Evolutionary conservation across 2,797 vertebrate genomes (phyloP), one percentile per base, ranked within the genome.

Genomic region (Enteromius paludinosus): DNA sequence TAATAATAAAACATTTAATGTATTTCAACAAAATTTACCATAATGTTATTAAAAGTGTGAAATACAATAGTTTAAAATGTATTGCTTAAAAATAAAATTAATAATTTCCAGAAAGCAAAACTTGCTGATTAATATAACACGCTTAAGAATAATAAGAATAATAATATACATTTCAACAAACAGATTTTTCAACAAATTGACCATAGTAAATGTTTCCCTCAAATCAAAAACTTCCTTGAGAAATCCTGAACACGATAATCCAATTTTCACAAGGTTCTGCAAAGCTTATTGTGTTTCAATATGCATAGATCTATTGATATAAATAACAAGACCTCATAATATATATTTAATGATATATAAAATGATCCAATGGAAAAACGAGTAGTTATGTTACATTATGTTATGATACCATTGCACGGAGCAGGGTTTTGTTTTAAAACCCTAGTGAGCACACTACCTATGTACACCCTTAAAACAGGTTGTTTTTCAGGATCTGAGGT

Each of bases 91-190:
- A 41, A 41, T 43, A 4, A 15, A 43, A 61, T 45, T 6, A 5
- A 72, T 17, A 11, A 47, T 49, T 72, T 80, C 52, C 66, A 59
- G 49, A 41, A 69, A 79, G 23, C 11, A 30, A 69, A 69, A 15
- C 17, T n/a, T 6, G 71, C 11, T 61, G 25, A 18, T 69, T 56
- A 30, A n/a, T 7, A n/a, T 61, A 3, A 45, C 2, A 59, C 11
- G 5, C n/a, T 2, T 59, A 23, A 23, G 45, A 54, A 33, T 43
- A 30, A 30, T 30, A 17, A 62, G 28, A 59, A 59, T 61, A 4
- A 38, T 59, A 54, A 47, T n/a, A n/a, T 6, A 70, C 2, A 30
- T 80, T 61, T 56, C 2, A 2, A 12, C 14, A 47, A 79, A 8
- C 14, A 30, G 3, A 70, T 7, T 30, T 70, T 45, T 54, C 1